Base-by-base conservation (phyloP, 2,888 invertebrate species). In the Conus canariensis region DNA sequence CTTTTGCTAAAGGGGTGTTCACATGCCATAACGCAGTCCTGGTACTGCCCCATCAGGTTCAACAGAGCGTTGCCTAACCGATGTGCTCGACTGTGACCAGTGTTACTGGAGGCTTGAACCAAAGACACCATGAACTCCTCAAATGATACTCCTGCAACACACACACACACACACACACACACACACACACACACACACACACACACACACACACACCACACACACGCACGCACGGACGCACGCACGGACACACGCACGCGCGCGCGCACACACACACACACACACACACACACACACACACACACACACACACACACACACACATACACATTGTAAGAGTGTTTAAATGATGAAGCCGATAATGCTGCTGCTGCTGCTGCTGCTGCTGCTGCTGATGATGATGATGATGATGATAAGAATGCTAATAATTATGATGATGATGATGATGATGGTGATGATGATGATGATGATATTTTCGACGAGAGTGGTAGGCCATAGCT, bases 1-100 rank as follows among this genome's bases (percentile, higher is more conserved):
- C 95, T 87, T 88, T 95, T 95, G 88, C 95, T 95, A 87, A 94
- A 94, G 91, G 94, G 94, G 88, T 95, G 95, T 88, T 95, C 95
- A 89, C 95, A 95, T 0, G 95, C 94, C 92, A 94, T 94, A 25
- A 94, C 92, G 90, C 95, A 95, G 90, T 95, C 94, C 90, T 93
- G 93, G 83, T 94, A 95, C 70, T 92, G 91, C 25, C 92, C 92
- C 10, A 95, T 91, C 93, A 93, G 94, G 2, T 90, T 88, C 25
- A 95, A 85, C 30, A 95, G 87, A 56, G 92, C 92, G 14, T 91
- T 87, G 87, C 94, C 91, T 12, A 95, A 90, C 59, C 92, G 88
- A 12, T 89, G 80, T n/a, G 90, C 82, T 14, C 64, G 85, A 10
- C 74, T 67, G 67, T 90, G 85, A 16, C 83, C 89, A 7, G 88